Base-by-base conservation (phyloP, 2,797 vertebrate species). In the Gymnocypris eckloni region DNA sequence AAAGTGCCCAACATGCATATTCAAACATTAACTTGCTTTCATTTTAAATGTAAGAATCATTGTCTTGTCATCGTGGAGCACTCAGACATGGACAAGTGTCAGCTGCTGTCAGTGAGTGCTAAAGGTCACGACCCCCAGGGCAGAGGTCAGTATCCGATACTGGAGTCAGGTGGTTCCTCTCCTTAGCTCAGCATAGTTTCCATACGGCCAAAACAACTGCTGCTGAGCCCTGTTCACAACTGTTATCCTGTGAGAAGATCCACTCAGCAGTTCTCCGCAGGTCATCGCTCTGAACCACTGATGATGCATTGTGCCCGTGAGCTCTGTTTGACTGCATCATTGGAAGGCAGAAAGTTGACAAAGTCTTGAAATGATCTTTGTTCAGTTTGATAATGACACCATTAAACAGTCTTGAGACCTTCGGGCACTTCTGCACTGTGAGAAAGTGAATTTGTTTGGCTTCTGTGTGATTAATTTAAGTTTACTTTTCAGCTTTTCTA, bases 81-180 rank as follows among this genome's bases (percentile, higher is more conserved):
- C 71, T 37, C 22, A 73, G 73, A 83, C 20, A 43, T 25, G 79
- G n/a, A 77, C 54, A 52, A 80, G 69, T 28, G 78, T 67, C 71
- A 81, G 82, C 77, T 84, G 75, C 75, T 45, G 25, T 78, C 83
- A 28, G 16, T 54, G 50, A 28, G 61, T 43, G 70, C 16, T 11
- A 45, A 50, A 80, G 82, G 77, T 81, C 69, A 59, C 22, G 70
- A 76, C 82, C 78, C 78, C 52, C 66, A 18, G 71, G 85, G 71
- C 71, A 77, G 48, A 83, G 87, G 87, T 88, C 82, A 86, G 56
- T 66, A 39, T 79, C 81, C 70, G 78, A 75, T 76, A 80, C 66
- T 56, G 59, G 54, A 71, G 22, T 70, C 50, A 81, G 70, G 33
- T 50, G 18, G 66, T 64, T 61, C 54, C 33, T 79, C 64, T 66